Conservation (phyloP, 2,888 invertebrate genomes). For the Sarcophaga caerulescens region DNA sequence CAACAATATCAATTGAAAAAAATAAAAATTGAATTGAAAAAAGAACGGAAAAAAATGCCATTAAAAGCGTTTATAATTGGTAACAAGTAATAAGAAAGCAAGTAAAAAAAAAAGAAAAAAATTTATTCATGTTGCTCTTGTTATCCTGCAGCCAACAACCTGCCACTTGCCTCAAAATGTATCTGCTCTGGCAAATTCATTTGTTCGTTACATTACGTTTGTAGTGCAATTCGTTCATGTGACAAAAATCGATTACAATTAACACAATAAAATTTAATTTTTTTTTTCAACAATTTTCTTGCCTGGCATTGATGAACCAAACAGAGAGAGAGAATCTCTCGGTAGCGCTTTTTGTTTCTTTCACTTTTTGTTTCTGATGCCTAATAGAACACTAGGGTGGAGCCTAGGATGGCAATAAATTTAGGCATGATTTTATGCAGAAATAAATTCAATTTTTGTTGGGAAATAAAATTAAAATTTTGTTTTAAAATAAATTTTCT, state of each 20-base stretch:
- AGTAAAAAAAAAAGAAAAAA: no score
- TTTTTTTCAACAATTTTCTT: constrained; percentile 49
- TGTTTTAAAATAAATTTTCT: constrained; percentile 16
- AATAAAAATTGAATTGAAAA: no score
- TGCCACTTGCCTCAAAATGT: not conserved
- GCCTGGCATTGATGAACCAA: constrained; percentile 52
- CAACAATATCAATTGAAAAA: no score
- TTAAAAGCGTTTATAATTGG: constrained; percentile 51
- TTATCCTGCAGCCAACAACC: not conserved
- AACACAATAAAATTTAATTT: constrained; percentile 67
- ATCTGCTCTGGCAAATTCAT: constrained; percentile 11
- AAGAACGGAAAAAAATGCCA: not conserved
- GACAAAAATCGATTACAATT: constrained; percentile 66
- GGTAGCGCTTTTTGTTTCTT: no score
- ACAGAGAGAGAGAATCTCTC: no score
- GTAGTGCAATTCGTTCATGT: constrained; percentile 50
- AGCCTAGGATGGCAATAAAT: no score
- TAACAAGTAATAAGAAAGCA: constrained; percentile 30
- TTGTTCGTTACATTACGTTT: constrained; percentile 26
- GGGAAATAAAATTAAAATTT: constrained; percentile 56
- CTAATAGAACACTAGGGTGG: constrained; percentile 5
- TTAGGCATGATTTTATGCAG: no score
- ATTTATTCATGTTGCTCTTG: not conserved
- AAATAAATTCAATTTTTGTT: no score
- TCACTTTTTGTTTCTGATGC: constrained; percentile 2